These are phyloP conservation scores for Capitella teleta DNA, from an alignment of 1,140 invertebrate genomes.

Conservation along the genomic window DNA sequence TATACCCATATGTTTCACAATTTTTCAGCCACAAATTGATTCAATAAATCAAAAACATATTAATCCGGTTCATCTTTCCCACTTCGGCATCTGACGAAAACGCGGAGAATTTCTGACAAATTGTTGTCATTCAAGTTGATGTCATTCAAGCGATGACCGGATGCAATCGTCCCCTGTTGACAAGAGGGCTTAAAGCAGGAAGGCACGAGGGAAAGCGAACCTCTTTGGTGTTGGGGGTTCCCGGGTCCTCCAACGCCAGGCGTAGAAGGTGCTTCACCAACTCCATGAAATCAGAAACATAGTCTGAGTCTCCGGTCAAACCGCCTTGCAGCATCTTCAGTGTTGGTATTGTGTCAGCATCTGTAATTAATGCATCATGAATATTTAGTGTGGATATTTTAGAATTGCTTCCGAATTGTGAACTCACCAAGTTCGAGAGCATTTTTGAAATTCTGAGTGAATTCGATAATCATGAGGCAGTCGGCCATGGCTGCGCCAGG, in stretches of 20 bases:
- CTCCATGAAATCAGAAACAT: constrained; percentile 48
- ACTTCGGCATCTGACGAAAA: constrained; percentile 66
- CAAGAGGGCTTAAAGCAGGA: too few relatives aligned
- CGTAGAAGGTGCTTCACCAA: constrained; percentile 80
- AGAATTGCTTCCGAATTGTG: too few relatives aligned
- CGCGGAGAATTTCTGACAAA: constrained; percentile 79
- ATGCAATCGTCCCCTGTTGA: constrained; percentile 53
- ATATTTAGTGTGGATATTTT: too few relatives aligned
- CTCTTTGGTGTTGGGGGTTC: constrained; percentile 62
- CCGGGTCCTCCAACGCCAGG: constrained; percentile 86
- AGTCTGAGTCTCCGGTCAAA: constrained; percentile 51
- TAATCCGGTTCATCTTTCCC: constrained; percentile 30
- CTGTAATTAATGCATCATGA: too few relatives aligned
- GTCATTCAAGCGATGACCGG: constrained; percentile 80
- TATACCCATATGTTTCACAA: too few relatives aligned
- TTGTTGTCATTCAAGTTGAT: constrained; percentile 82
- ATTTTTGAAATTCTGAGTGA: constrained; percentile 88
- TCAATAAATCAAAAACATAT: too few relatives aligned
- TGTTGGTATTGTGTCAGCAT: constrained; percentile 75
- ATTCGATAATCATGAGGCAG: constrained; percentile 86
- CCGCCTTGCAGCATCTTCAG: constrained; percentile 75
- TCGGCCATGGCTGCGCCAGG: constrained; percentile 80
- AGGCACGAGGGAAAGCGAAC: too few relatives aligned
- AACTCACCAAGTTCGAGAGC: constrained; percentile 72
- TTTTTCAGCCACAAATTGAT: too few relatives aligned